Evolutionary conservation across 2,888 invertebrate genomes (phyloP).

Genomic region (Cryptus armator): DNA sequence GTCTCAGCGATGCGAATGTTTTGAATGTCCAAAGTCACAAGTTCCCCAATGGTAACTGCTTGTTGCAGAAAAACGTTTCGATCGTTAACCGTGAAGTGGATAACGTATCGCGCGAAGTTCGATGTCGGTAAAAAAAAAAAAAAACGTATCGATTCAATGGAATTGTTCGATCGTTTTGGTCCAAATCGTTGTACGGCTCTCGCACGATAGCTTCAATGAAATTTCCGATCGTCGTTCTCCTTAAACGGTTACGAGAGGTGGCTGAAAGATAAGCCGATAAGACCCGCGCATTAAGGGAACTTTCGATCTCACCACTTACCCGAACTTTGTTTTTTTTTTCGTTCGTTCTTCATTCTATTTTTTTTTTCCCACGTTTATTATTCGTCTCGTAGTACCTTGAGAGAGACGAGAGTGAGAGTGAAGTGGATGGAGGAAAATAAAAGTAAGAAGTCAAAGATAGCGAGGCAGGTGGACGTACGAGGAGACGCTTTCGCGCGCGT

Average conservation of each 20-base stretch:
- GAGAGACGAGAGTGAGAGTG: slow-evolving; percentile 29
- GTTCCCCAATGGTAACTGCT: slow-evolving; percentile 15
- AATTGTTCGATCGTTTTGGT: background rate
- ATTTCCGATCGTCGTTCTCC: slow-evolving; percentile 10
- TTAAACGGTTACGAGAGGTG: slow-evolving; percentile 37
- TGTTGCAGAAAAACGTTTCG: slow-evolving; percentile 31
- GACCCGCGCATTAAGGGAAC: background rate
- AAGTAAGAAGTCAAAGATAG: slow-evolving; percentile 34
- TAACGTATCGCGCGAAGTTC: slow-evolving; percentile 4
- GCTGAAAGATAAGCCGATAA: slow-evolving; percentile 11
- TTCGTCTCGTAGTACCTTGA: slow-evolving; percentile 22
- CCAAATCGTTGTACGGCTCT: background rate
- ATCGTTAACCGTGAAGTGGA: background rate
- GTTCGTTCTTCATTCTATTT: background rate
- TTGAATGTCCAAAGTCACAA: background rate
- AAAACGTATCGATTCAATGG: background rate
- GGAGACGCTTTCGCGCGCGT: background rate
- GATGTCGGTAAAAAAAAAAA: background rate
- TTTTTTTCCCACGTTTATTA: slow-evolving; percentile 1
- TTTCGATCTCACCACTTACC: slow-evolving; percentile 35
- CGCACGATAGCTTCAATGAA: background rate
- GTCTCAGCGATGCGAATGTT: slow-evolving; percentile 65
- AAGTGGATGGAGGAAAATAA: slow-evolving; percentile 13
- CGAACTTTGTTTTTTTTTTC: background rate
- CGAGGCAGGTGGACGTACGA: slow-evolving; percentile 58